Conservation (phyloP, 2,113 vertebrate species). For the Tricholaema leucomelas region DNA sequence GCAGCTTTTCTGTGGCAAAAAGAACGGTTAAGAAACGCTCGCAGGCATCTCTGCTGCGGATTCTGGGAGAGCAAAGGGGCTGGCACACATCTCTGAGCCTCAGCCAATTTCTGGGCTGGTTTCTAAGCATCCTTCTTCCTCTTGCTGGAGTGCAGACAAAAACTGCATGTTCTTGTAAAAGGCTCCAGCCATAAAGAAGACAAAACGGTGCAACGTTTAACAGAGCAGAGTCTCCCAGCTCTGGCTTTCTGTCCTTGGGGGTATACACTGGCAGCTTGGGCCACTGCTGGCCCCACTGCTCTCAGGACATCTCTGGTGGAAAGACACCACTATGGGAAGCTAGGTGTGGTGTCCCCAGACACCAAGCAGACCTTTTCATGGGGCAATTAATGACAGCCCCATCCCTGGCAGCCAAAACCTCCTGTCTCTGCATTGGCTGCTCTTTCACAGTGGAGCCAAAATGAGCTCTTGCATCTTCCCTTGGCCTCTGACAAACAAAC, state of each 20-base stretch:
- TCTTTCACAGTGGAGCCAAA: not conserved
- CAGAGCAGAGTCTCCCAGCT: not conserved
- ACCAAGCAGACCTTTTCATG: not conserved
- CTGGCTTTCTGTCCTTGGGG: not conserved
- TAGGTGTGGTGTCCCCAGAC: not conserved
- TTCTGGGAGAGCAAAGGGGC: slow-evolving; percentile 59
- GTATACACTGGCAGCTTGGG: rapidly evolving
- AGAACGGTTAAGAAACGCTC: slow-evolving; percentile 21
- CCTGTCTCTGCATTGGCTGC: not conserved
- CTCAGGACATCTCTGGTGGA: not conserved
- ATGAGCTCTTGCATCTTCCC: not conserved
- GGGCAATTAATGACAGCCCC: not conserved
- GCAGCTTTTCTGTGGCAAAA: slow-evolving; percentile 28
- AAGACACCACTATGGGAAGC: not conserved
- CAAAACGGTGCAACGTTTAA: slow-evolving; percentile 1
- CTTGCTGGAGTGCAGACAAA: slow-evolving; percentile 57
- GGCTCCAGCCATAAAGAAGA: slow-evolving; percentile 33
- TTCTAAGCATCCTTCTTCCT: slow-evolving; percentile 62
- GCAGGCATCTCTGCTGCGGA: slow-evolving; percentile 34
- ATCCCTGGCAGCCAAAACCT: not conserved
- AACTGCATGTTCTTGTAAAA: slow-evolving; percentile 52
- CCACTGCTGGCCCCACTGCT: rapidly evolving
- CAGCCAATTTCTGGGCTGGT: slow-evolving; percentile 52
- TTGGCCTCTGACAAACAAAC: not conserved
- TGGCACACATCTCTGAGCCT: slow-evolving; percentile 54